These are phyloP conservation scores for Clitarchus hookeri DNA, from an alignment of 2,888 invertebrate species.

Conservation along the genomic window DNA sequence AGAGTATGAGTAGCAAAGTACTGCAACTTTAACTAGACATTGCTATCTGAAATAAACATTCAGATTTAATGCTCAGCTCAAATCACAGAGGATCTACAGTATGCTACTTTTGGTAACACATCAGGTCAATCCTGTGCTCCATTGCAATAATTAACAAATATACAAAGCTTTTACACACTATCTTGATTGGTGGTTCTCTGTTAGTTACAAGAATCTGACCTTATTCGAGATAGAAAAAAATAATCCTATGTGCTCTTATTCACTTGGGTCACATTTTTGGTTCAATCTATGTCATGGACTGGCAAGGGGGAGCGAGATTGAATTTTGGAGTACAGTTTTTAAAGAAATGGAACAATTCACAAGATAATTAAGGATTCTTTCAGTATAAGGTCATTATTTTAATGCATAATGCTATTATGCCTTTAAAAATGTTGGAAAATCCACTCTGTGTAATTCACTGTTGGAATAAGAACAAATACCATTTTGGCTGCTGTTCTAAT, in stretches of 20 bases:
- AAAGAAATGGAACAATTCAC: not conserved
- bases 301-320: not conserved
- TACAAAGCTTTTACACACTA: not conserved
- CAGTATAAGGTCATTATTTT: not conserved
- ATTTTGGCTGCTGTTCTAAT: not conserved
- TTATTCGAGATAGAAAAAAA: not conserved
- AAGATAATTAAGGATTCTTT: not conserved
- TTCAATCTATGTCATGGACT: not conserved
- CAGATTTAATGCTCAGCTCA: not conserved
- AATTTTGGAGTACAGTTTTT: not conserved
- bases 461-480: not conserved
- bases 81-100: not conserved
- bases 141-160: not conserved
- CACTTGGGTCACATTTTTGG: not conserved
- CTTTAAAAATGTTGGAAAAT: not conserved
- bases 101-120: not conserved
- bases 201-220: not conserved
- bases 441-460: not conserved
- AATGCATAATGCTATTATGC: not conserved
- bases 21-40: not conserved
- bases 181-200: not conserved
- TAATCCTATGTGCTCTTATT: not conserved
- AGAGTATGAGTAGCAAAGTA: not conserved
- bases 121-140: not conserved
- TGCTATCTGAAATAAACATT: conserved; percentile 1